These are phyloP conservation scores for Zaprionus gabonicus DNA, from an alignment of 1,140 invertebrate species.

Conservation along the genomic window DNA sequence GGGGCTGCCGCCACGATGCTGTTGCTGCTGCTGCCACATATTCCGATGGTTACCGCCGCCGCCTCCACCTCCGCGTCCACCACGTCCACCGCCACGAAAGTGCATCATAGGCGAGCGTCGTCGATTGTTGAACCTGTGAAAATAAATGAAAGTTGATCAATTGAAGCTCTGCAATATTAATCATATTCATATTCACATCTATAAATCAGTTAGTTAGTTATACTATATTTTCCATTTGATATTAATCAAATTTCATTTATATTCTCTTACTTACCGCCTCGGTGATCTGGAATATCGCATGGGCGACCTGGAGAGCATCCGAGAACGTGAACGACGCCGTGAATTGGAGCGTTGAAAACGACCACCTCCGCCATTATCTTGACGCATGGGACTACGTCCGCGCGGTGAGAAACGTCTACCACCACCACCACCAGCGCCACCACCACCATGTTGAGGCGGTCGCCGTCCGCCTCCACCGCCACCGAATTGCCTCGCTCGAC, in stretches of 20 bases:
- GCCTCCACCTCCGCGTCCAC: constrained; percentile 52
- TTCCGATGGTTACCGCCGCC: constrained; percentile 73
- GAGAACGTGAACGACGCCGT: constrained; percentile 75
- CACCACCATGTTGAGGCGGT: constrained; percentile 47
- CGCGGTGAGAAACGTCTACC: constrained; percentile 73
- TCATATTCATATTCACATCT: background rate
- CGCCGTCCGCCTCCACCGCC: constrained; percentile 49
- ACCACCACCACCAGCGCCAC: constrained; percentile 58
- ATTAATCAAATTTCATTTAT: background rate
- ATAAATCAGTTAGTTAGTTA: too few species aligned
- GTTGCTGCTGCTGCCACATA: constrained; percentile 45
- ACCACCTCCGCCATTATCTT: constrained; percentile 70
- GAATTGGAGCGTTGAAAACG: constrained; percentile 79
- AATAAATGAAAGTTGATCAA: constrained; percentile 17
- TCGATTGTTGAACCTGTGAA: constrained; percentile 71
- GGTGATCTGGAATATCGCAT: constrained; percentile 80
- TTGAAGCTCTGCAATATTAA: background rate
- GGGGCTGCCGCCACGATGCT: constrained; percentile 43
- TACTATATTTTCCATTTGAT: too few species aligned
- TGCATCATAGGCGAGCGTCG: constrained; percentile 75
- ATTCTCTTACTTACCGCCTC: constrained; percentile 62
- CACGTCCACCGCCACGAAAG: constrained; percentile 62
- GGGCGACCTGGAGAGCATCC: constrained; percentile 74
- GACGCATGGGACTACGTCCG: constrained; percentile 70
- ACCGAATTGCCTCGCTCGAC: constrained; percentile 62